Base-by-base conservation (phyloP, 2,113 vertebrate genomes). In the human (Homo sapiens) region DNA sequence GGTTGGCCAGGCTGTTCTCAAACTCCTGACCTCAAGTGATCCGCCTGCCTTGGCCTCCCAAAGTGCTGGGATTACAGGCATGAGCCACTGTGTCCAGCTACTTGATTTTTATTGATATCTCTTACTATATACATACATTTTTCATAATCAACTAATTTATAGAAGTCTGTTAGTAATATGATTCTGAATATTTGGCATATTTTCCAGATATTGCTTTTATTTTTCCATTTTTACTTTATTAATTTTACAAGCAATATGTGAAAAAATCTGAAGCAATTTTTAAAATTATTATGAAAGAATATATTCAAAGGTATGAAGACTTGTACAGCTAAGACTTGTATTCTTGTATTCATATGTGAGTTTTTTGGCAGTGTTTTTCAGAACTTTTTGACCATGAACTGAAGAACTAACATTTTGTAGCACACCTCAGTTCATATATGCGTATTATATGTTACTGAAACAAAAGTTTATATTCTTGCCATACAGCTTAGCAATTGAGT, bases 171-270 rank as follows among this genome's bases (percentile, higher is more conserved):
- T 88, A 52, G 22, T 17, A 81, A 43, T 80, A 89, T 80, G 7
- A n/a, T 89, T 96, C 73, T 82, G 91, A 95, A n/a, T 81, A 84
- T 88, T 94, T 75, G 40, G 78, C n/a, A 80, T 75, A 72, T 55
- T 87, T 90, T 78, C 4, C 52, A 91, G n/a, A 50, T 90, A 61
- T 2, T 66, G 43, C 8, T 66, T 90, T 79, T 70, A 68, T 86
- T 92, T 96, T 90, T 52, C 13, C 32, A 45, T 55, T 97, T 96
- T 91, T 70, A 68, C 38, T 48, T 79, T 90, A 45, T 48, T 66
- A 89, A 94, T 73, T 80, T 73, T 95, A 64, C 7, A 82, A 57
- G 38, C 20, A 90, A 20, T 92, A 79, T 90, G n/a, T 94, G 38
- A 92, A 95, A 93, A 35, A 84, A 83, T 79, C 18, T 18, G 52